Base-by-base conservation (phyloP, 2,797 vertebrate species). In the Trachops cirrhosus region DNA sequence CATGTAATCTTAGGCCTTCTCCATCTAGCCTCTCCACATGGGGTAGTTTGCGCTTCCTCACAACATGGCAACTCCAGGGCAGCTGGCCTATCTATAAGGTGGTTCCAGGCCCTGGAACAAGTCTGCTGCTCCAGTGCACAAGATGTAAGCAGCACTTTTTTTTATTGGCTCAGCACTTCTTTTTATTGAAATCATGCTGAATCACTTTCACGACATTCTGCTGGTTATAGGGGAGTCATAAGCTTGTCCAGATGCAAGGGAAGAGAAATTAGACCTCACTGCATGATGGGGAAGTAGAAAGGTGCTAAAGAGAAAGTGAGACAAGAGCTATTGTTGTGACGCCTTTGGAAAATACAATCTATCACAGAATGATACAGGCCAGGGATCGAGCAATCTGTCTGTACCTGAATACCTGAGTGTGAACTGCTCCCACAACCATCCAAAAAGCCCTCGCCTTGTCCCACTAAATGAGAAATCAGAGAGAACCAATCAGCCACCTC, bases 301-400 rank as follows among this genome's bases (percentile, higher is more conserved):
- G 1, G 3, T 41, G 74, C 83, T 32, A 46, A 92, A 84, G 79
- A 83, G 44, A 32, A 83, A 71, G 41, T 29, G 44, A 32, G 16
- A 41, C 9, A 6, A n/a, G 11, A 44, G 46, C 77, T 68, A 34
- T 19, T n/a, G 11, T 46, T 46, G 26, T 32, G 59, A 44, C 22
- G 46, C 9, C 32, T 93, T 74, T 52, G 57, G 46, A 62, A 91
- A 90, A 67, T 79, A 21, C 67, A 82, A 1, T 41, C 67, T 54
- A 19, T 70, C 50, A 68, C 18, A 74, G 21, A 67, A 41, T 68
- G 29, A 46, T 7, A 64, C 24, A 44, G 7, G 57, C 14, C 22
- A 6, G 62, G 19, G 37, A 21, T 14, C 73, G 67, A 50, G 52
- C 78, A 96, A 74, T 18, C 12, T 48, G 77, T 14, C 71, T 50